Percentiles rank a stretch among this genome's conserved stretches.
Evolutionary conservation across 2,113 vertebrate genomes (phyloP).

Genomic region (Calyptomena viridis): DNA sequence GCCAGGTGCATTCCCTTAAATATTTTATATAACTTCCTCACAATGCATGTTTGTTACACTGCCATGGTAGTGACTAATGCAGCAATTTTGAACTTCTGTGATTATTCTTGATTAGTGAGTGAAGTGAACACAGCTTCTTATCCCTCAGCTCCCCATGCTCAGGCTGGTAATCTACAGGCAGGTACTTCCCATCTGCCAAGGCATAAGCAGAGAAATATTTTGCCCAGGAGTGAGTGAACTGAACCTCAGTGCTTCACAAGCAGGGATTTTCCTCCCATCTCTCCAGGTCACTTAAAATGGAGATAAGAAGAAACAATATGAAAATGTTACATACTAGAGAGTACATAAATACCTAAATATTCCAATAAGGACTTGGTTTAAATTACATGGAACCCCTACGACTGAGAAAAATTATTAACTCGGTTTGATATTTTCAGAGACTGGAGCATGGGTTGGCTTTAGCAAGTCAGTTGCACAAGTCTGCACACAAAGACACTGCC

Average conservation of each 20-base stretch:
- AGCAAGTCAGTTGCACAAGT: not conserved
- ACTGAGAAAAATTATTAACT: not conserved
- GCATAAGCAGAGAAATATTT: not conserved
- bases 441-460: not conserved
- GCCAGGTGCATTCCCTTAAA: not conserved
- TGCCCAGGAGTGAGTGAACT: not conserved
- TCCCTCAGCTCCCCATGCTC: not conserved
- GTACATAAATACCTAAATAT: not conserved
- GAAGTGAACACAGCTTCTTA: not conserved
- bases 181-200: not conserved
- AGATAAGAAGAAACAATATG: not conserved
- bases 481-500: not conserved
- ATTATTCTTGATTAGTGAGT: not conserved
- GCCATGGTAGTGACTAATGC: not conserved
- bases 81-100: not conserved
- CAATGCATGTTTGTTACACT: rapidly evolving
- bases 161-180: not conserved
- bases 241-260: not conserved
- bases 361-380: not conserved
- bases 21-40: not conserved
- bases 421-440: not conserved
- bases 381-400: not conserved
- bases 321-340: not conserved
- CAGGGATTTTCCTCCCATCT: not conserved
- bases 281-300: not conserved